Evolutionary conservation across 2,888 invertebrate species (phyloP).

Genomic region (Hyppa rectilinea): DNA sequence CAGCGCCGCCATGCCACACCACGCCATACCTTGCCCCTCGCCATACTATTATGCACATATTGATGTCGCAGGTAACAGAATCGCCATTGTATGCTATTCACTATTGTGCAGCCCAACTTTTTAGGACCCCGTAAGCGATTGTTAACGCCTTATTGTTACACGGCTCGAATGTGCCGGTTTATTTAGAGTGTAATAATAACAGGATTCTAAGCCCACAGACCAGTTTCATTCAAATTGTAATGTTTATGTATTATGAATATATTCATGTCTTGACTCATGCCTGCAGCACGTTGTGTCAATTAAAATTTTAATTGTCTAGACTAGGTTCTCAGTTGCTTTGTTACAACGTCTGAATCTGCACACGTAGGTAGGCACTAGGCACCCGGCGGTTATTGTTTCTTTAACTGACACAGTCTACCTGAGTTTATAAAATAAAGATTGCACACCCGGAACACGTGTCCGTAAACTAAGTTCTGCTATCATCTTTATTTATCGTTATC

Average conservation of each 20-base stretch:
- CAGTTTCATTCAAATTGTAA: slow-evolving; percentile 63
- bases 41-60: slow-evolving; percentile 88
- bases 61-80: slow-evolving; percentile 88
- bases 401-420: background rate
- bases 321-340: slow-evolving; percentile 37
- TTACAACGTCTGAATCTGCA: slow-evolving; percentile 24
- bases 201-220: slow-evolving; percentile 74
- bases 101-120: slow-evolving; percentile 88
- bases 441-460: slow-evolving; percentile 3
- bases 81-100: slow-evolving; percentile 87
- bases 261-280: slow-evolving; percentile 60
- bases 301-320: slow-evolving; percentile 53
- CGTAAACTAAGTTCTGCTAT: slow-evolving; percentile 21
- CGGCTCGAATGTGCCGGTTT: slow-evolving; percentile 76
- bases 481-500: slow-evolving; percentile 14
- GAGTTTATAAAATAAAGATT: slow-evolving; percentile 26
- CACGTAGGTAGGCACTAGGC: slow-evolving; percentile 14
- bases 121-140: slow-evolving; percentile 85
- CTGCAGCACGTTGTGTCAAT: slow-evolving; percentile 50
- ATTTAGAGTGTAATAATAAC: slow-evolving; percentile 83
- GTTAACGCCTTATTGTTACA: slow-evolving; percentile 86
- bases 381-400: background rate
- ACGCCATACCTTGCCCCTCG: slow-evolving; percentile 62
- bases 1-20: slow-evolving; percentile 44
- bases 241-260: slow-evolving; percentile 55